These are phyloP conservation scores for Julus scandinavius DNA, from an alignment of 2,888 invertebrate species.

Conservation along the genomic window DNA sequence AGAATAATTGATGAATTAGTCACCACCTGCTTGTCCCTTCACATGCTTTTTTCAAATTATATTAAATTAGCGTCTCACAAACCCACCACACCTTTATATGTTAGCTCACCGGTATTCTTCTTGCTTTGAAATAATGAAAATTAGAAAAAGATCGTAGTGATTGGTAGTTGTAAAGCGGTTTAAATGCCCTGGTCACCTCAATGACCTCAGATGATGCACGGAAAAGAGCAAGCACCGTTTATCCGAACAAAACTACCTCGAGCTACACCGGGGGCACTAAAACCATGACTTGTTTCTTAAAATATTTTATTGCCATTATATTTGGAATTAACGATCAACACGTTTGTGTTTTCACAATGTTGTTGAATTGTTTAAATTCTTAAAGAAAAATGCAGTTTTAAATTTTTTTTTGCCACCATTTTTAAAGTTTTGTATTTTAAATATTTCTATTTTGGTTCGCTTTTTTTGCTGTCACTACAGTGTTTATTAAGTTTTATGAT, in stretches of 20 bases:
- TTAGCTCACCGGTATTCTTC: background rate
- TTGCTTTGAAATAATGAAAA: background rate
- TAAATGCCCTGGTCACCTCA: background rate
- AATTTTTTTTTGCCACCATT: too few species aligned
- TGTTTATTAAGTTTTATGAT: too few species aligned
- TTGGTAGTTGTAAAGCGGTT: background rate
- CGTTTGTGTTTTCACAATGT: too few species aligned
- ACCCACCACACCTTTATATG: background rate
- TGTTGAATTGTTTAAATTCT: too few species aligned
- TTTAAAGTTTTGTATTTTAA: too few species aligned
- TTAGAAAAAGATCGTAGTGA: background rate
- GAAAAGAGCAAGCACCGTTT: background rate
- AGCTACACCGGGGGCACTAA: too few species aligned
- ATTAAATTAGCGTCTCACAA: background rate
- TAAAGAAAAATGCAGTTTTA: too few species aligned
- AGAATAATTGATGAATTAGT: slow-evolving; percentile 23
- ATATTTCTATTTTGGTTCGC: too few species aligned
- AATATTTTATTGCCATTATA: background rate
- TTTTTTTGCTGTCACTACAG: too few species aligned
- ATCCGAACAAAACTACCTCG: background rate
- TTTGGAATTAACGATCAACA: too few species aligned
- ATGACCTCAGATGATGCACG: background rate
- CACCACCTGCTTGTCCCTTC: slow-evolving; percentile 8
- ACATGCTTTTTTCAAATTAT: background rate
- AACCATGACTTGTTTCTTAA: background rate